Conservation (phyloP, 2,888 invertebrate species). For the Drosophila quinaria region DNA sequence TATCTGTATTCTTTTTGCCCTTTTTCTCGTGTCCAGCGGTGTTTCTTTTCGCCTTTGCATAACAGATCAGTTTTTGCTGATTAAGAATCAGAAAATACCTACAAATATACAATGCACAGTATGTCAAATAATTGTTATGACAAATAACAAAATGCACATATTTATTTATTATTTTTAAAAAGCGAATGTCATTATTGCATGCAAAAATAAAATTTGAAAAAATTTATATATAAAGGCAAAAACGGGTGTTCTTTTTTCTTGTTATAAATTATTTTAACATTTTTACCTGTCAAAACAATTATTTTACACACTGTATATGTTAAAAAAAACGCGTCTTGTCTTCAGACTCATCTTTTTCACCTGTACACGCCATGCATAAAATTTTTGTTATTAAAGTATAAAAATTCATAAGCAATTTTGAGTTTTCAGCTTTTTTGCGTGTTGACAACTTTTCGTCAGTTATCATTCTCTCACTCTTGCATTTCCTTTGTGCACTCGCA, state of each 20-base stretch:
- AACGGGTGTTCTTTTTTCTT: too few species aligned
- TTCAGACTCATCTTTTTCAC: not conserved
- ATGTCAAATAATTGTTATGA: not conserved
- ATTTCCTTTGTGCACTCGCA: conserved; percentile 14
- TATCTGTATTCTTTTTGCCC: conserved; percentile 44
- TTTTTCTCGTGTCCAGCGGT: conserved; percentile 61
- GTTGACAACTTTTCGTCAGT: conserved; percentile 38
- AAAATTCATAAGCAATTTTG: conserved; percentile 50
- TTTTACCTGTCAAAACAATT: not conserved
- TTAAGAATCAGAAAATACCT: conserved; percentile 75
- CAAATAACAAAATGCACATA: not conserved
- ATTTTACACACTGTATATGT: not conserved
- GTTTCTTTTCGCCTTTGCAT: conserved; percentile 68
- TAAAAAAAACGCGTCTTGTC: not conserved
- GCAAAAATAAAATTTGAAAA: too few species aligned
- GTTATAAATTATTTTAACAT: not conserved
- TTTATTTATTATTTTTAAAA: not conserved
- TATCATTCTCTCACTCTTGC: conserved; percentile 6
- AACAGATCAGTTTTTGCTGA: conserved; percentile 82
- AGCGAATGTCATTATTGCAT: not conserved
- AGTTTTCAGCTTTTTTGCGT: conserved; percentile 8
- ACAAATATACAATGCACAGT: conserved; percentile 9
- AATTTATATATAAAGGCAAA: too few species aligned
- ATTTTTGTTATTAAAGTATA: conserved; percentile 23
- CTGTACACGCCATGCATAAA: conserved; percentile 18